Conservation (phyloP, 2,113 vertebrate species). For the Bos indicus region DNA sequence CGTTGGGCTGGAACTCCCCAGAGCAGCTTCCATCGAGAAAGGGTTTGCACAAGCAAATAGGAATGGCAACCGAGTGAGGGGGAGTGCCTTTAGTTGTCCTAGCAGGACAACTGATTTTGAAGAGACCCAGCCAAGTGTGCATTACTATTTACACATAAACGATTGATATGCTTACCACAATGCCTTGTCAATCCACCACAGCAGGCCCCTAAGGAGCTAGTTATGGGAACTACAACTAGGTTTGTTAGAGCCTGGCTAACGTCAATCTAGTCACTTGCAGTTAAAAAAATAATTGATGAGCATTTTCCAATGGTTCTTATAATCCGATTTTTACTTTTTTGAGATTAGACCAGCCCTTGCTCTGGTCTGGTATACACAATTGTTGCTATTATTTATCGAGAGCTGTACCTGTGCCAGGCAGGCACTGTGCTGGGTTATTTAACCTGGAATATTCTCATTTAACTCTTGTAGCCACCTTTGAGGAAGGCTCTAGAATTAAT, state of each 20-base stretch:
- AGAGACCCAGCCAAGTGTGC: not conserved
- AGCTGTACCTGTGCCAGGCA: not conserved
- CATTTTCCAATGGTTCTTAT: conserved; percentile 36
- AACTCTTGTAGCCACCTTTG: not conserved
- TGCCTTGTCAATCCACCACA: not conserved
- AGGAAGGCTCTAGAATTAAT: not conserved
- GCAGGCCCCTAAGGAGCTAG: conserved; percentile 4
- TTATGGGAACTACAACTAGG: not conserved
- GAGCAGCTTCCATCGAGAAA: conserved; percentile 7
- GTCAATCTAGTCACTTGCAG: not conserved
- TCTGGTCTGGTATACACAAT: not conserved
- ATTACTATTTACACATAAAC: not conserved
- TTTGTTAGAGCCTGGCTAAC: conserved; percentile 11
- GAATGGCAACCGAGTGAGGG: not conserved
- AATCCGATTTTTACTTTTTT: not conserved
- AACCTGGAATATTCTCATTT: not conserved
- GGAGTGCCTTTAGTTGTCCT: not conserved
- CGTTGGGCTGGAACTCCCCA: not conserved
- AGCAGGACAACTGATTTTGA: conserved; percentile 7
- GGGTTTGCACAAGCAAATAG: conserved; percentile 26
- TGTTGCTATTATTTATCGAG: not conserved
- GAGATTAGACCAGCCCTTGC: not conserved
- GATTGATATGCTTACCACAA: not conserved
- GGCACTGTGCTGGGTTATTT: not conserved
- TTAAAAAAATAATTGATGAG: conserved; percentile 39